These are phyloP conservation scores for Chaetogeoica ovagalla DNA, from an alignment of 2,888 invertebrate species.

Conservation along the genomic window DNA sequence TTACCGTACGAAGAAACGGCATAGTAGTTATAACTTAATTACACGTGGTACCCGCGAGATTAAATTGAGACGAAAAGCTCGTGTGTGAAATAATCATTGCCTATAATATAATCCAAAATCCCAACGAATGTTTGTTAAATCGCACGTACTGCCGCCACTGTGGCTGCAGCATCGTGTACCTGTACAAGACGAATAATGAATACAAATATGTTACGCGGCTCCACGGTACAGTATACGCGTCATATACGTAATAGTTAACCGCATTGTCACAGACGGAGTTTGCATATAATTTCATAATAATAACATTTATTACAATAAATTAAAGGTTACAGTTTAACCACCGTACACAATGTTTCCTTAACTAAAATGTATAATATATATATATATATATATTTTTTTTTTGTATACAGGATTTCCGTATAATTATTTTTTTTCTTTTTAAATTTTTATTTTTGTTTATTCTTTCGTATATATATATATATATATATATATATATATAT, in stretches of 20 bases:
- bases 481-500: too few relatives aligned
- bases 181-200: conserved; percentile 31
- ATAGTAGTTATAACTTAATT: conserved; percentile 34
- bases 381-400: conserved; percentile 14
- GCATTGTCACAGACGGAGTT: conserved; percentile 7
- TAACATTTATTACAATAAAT: conserved; percentile 53
- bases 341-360: conserved; percentile 42
- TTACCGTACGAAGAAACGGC: conserved; percentile 25
- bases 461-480: not conserved
- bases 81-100: conserved; percentile 50
- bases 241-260: conserved; percentile 1
- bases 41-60: conserved; percentile 25
- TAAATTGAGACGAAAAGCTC: conserved; percentile 46
- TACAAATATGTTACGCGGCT: conserved; percentile 19
- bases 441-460: not conserved
- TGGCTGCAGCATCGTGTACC: not conserved
- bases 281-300: conserved; percentile 43
- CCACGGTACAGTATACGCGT: not conserved
- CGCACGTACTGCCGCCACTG: conserved; percentile 5
- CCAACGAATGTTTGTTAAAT: conserved; percentile 41
- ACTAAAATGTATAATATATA: conserved; percentile 9
- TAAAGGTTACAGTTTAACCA: conserved; percentile 45
- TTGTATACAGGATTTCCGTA: not conserved
- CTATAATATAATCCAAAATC: conserved; percentile 10
- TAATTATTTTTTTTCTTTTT: conserved; percentile 14